Conservation (phyloP, 2,113 vertebrate genomes). For the Cettia cetti region DNA sequence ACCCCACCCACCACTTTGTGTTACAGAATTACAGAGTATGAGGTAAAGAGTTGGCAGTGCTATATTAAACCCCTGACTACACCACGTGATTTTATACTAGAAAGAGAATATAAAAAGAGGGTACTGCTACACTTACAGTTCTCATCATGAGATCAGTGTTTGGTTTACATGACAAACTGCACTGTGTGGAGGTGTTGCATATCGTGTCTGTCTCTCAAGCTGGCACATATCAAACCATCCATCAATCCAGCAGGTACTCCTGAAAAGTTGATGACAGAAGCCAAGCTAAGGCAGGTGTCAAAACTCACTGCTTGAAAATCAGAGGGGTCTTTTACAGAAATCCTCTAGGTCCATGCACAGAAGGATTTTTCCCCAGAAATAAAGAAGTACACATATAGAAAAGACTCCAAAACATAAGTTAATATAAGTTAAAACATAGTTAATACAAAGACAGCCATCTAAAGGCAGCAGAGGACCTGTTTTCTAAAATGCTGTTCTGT, state of each 20-base stretch:
- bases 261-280: neutral
- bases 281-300: neutral
- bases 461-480: neutral
- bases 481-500: neutral
- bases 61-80: slow-evolving; percentile 15
- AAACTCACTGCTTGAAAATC: neutral
- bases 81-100: neutral
- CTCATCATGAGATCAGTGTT: neutral
- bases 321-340: neutral
- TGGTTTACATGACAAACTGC: neutral
- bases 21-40: neutral
- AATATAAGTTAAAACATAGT: neutral
- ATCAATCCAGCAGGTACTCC: neutral
- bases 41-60: slow-evolving; percentile 56
- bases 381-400: neutral
- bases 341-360: neutral
- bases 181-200: neutral
- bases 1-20: neutral
- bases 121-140: neutral
- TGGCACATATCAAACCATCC: neutral
- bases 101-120: neutral
- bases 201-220: neutral
- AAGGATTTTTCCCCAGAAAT: neutral
- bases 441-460: neutral
- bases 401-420: neutral